Percentiles rank a stretch among this genome's conserved stretches.
Conservation (phyloP, 2,888 invertebrate species). For the Drosophila greeni region DNA sequence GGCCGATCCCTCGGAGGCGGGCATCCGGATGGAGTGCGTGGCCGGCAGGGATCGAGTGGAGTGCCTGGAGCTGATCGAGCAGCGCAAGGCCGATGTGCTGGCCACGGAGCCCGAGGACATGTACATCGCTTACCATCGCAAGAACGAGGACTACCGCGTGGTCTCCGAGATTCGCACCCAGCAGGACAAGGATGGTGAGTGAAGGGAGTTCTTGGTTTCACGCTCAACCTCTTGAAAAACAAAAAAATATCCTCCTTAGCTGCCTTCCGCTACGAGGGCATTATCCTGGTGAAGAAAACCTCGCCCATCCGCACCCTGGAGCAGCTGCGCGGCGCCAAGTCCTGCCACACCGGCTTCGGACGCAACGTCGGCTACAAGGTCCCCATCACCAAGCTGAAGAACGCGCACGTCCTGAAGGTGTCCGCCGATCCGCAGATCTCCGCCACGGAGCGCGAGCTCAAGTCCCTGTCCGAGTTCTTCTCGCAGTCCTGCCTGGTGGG, state of each 20-base stretch:
- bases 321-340: slow-evolving; percentile 86
- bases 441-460: slow-evolving; percentile 87
- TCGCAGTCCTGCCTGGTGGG: slow-evolving; percentile 92
- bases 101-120: slow-evolving; percentile 93
- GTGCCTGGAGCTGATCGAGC: slow-evolving; percentile 87
- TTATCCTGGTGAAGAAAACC: slow-evolving; percentile 88
- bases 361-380: slow-evolving; percentile 94
- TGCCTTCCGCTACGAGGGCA: slow-evolving; percentile 89
- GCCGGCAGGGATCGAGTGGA: slow-evolving; percentile 84
- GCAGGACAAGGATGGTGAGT: slow-evolving; percentile 82
- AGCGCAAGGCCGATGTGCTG: slow-evolving; percentile 88
- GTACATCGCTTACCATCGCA: slow-evolving; percentile 87
- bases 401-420: slow-evolving; percentile 80
- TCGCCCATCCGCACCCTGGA: slow-evolving; percentile 84
- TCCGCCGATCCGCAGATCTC: slow-evolving; percentile 76
- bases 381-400: slow-evolving; percentile 87
- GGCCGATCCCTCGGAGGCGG: slow-evolving; percentile 78
- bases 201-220: no score
- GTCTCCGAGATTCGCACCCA: slow-evolving; percentile 88
- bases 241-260: slow-evolving; percentile 76
- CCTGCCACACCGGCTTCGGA: slow-evolving; percentile 92
- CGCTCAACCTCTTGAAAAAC: not conserved
- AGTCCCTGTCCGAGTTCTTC: slow-evolving; percentile 89
- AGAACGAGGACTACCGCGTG: slow-evolving; percentile 86
- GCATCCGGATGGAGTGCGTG: slow-evolving; percentile 83